Evolutionary conservation across 1,140 invertebrate genomes (phyloP).

Genomic region (Phymorhynchus buccinoides): DNA sequence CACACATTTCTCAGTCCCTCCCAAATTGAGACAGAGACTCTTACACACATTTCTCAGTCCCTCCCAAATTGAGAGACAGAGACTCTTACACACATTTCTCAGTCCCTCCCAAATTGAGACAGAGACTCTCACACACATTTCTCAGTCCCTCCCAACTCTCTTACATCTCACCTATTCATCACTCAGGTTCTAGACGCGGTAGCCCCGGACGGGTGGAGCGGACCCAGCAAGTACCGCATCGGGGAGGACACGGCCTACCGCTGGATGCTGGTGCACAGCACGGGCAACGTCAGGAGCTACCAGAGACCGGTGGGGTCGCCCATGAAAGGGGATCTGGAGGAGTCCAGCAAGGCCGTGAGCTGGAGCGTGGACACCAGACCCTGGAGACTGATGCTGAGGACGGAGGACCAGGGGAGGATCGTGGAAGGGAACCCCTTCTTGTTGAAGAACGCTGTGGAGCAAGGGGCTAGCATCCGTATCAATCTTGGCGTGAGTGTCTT

Average conservation of each 20-base stretch:
- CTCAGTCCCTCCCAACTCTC: too few relatives aligned
- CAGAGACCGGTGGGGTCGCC: constrained; percentile 9
- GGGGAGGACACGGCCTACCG: constrained; percentile 35
- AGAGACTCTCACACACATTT: too few relatives aligned
- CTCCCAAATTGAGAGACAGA: too few relatives aligned
- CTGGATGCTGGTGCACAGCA: constrained; percentile 35
- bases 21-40: too few relatives aligned
- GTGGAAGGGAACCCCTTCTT: constrained; percentile 9
- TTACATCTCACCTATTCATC: neutral
- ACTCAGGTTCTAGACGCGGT: constrained; percentile 38
- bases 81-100: too few relatives aligned
- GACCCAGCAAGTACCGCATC: constrained; percentile 4
- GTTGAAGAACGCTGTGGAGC: constrained; percentile 26
- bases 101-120: too few relatives aligned
- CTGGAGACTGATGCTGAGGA: constrained; percentile 38
- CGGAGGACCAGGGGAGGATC: constrained; percentile 34
- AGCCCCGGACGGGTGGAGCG: neutral
- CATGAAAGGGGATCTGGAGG: neutral
- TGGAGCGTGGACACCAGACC: constrained; percentile 47
- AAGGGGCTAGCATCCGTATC: constrained; percentile 40
- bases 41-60: too few relatives aligned
- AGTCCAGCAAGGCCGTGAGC: neutral
- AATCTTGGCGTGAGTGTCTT: neutral
- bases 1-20: too few relatives aligned
- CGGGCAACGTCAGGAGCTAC: constrained; percentile 20